A percentile compares a stretch with the other conserved stretches of the same genome.
phyloP scores from a whole-genome alignment of 2,888 invertebrate species.

The Heliothis peltigera region DNA sequence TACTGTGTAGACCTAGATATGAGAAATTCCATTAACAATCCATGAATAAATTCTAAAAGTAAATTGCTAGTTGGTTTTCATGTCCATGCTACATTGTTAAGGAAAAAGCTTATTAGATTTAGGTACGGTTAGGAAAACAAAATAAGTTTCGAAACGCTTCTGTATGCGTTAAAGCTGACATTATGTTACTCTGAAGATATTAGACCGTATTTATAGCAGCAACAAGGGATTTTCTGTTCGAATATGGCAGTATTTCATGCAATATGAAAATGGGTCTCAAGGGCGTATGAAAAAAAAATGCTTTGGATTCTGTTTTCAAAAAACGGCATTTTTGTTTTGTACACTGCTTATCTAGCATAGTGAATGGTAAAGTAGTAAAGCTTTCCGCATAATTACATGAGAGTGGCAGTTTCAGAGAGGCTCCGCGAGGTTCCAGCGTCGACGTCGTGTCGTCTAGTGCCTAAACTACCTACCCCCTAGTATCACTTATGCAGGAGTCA shows the following conservation, averaged over 20 bases:
- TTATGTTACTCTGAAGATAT: slow-evolving; percentile 47
- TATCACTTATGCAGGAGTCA: slow-evolving; percentile 70
- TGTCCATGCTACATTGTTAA: slow-evolving; percentile 35
- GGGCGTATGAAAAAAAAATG: slow-evolving; percentile 9
- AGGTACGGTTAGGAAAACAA: slow-evolving; percentile 26
- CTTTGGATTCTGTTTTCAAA: slow-evolving; percentile 10
- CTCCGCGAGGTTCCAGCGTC: slow-evolving; percentile 26
- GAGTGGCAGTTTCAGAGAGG: slow-evolving; percentile 41
- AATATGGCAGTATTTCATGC: slow-evolving; percentile 30
- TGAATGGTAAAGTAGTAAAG: slow-evolving; percentile 34
- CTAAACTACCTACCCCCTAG: slow-evolving; percentile 50
- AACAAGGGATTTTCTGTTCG: slow-evolving; percentile 31
- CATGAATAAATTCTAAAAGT: slow-evolving; percentile 20
- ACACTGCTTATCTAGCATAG: background rate
- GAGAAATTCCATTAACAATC: slow-evolving; percentile 29
- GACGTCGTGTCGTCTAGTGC: slow-evolving; percentile 30
- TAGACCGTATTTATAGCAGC: slow-evolving; percentile 47
- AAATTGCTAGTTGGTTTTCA: slow-evolving; percentile 38
- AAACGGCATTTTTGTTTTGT: background rate
- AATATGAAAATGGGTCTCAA: slow-evolving; percentile 35
- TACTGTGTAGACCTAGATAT: slow-evolving; percentile 19
- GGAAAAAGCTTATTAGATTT: slow-evolving; percentile 31
- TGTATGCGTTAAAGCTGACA: slow-evolving; percentile 33
- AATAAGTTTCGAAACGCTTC: slow-evolving; percentile 29
- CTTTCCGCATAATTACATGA: slow-evolving; percentile 51